These are phyloP conservation scores for Bufo bufo DNA, from an alignment of 2,113 vertebrate genomes.

Conservation along the genomic window DNA sequence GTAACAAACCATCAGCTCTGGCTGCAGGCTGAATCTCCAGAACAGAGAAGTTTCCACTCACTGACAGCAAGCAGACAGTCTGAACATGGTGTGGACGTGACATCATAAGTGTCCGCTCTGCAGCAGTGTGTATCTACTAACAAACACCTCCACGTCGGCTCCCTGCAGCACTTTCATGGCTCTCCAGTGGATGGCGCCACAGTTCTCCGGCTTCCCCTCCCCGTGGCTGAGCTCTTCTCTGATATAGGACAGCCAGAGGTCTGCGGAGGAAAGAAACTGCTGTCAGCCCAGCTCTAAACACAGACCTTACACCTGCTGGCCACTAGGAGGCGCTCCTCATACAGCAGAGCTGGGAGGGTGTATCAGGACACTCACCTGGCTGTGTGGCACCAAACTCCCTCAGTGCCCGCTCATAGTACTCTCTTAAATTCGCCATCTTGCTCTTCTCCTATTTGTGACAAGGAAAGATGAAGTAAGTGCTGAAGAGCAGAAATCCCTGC, in stretches of 20 bases:
- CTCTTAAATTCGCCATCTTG: slow-evolving; percentile 84
- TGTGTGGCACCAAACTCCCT: slow-evolving; percentile 87
- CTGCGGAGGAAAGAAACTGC: slow-evolving; percentile 68
- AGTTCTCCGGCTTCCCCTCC: slow-evolving; percentile 85
- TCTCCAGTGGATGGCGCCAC: slow-evolving; percentile 91
- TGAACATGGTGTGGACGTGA: too few species aligned
- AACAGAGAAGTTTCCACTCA: too few species aligned
- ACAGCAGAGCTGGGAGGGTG: too few species aligned
- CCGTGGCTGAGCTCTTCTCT: slow-evolving; percentile 82
- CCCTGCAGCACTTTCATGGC: slow-evolving; percentile 90
- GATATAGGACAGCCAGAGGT: slow-evolving; percentile 93
- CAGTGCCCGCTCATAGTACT: slow-evolving; percentile 91
- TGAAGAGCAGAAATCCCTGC: not conserved
- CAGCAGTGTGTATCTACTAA: slow-evolving; percentile 82
- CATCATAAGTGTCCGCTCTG: slow-evolving; percentile 81
- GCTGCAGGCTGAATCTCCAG: too few species aligned
- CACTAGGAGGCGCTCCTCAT: too few species aligned
- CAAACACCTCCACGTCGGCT: slow-evolving; percentile 83
- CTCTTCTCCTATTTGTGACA: slow-evolving; percentile 75
- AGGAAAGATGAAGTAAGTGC: not conserved
- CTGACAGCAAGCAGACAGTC: too few species aligned
- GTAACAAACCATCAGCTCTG: too few species aligned
- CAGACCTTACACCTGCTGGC: not conserved
- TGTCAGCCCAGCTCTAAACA: not conserved
- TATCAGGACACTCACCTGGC: slow-evolving; percentile 72